Evolutionary conservation across 2,113 vertebrate species (phyloP), one percentile per base, ranked within the genome.

Genomic region (Dicaeum eximium): DNA sequence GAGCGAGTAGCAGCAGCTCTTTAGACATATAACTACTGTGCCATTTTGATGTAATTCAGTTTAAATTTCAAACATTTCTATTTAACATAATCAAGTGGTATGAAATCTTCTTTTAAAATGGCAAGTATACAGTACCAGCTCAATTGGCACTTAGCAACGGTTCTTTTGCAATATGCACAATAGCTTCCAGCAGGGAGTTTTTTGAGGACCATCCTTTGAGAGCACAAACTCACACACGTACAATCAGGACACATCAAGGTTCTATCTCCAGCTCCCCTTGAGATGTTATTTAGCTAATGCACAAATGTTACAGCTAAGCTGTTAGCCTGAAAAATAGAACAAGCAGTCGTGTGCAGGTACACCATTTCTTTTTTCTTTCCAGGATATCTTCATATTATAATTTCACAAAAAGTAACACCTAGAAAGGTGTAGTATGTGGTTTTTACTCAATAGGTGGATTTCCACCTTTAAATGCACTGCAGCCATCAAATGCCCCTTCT

Each of bases 21-120:
- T 97, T 97, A 97, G 90, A 97, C 92, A 80, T 96, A 82, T 97
- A 98, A 97, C 97, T 97, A 97, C 97, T 96, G 96, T 97, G 97
- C 97, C 97, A 98, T 98, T 98, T 98, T 98, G 96, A 96, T 98
- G 96, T 97, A 98, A 98, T 98, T 98, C 97, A 97, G 93, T 97
- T 97, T 97, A 98, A 98, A 97, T 98, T 98, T 98, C 98, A 98
- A 98, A 98, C 96, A 98, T 97, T 98, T 97, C 97, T 98, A 97
- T 98, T 98, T 98, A 98, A 98, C 97, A 98, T 98, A 98, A 98
- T 98, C 98, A 98, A 98, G 98, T 98, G 97, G 97, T 97, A 98
- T 96, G 95, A 98, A 98, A 98, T 98, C 97, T 98, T 98, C 97
- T 97, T 96, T 98, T 97, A 97, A 98, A 98, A 98, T 97, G 97